Conservation (phyloP, 2,888 invertebrate genomes). For the Cantharis flavilabris region DNA sequence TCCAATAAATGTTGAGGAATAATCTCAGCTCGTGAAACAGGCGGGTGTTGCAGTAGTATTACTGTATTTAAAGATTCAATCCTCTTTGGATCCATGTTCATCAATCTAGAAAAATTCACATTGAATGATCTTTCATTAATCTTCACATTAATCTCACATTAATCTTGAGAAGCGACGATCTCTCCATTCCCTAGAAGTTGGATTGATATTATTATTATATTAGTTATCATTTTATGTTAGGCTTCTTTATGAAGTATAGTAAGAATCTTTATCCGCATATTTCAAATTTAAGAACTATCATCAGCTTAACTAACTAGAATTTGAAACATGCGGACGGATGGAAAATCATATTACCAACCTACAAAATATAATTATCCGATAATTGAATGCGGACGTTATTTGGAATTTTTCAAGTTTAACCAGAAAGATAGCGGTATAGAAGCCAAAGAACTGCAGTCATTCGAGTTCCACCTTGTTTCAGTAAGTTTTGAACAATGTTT, state of each 20-base stretch:
- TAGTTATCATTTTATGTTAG: conserved; percentile 87
- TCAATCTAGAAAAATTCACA: conserved; percentile 96
- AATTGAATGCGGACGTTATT: too few species aligned
- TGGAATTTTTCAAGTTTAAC: too few species aligned
- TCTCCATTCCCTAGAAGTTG: conserved; percentile 96
- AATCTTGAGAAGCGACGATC: conserved; percentile 93
- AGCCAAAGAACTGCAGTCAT: too few species aligned
- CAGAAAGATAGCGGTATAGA: too few species aligned
- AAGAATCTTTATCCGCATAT: too few species aligned
- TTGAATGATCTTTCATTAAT: conserved; percentile 81
- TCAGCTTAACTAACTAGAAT: too few species aligned
- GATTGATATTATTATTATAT: conserved; percentile 84
- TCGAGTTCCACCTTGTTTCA: too few species aligned
- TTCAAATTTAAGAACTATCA: too few species aligned
- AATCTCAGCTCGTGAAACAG: conserved; percentile 94
- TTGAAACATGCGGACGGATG: too few species aligned
- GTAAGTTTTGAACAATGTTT: conserved; percentile 87
- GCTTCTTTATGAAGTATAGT: conserved; percentile 40
- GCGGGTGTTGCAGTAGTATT: conserved; percentile 95
- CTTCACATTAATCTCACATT: conserved; percentile 97
- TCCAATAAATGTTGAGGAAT: conserved; percentile 91
- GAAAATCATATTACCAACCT: too few species aligned
- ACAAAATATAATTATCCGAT: too few species aligned
- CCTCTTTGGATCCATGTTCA: conserved; percentile 98
- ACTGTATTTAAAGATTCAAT: conserved; percentile 97